phyloP scores from a whole-genome alignment of 2,888 invertebrate genomes.

The Pollenia griseotomentosa region DNA sequence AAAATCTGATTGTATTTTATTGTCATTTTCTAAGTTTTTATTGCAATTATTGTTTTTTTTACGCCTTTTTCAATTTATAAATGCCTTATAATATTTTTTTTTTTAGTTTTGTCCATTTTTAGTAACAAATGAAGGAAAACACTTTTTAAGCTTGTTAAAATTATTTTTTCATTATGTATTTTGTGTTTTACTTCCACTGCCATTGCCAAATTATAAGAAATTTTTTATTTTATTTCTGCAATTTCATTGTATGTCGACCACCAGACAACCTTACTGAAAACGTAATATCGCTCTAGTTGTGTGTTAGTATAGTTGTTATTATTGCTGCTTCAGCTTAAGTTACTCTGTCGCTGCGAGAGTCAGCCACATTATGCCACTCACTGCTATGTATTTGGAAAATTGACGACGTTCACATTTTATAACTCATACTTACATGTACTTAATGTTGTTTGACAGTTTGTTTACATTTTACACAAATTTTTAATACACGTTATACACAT shows the following conservation, averaged over 20 bases:
- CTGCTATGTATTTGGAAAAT: background rate
- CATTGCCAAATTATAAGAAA: conserved; percentile 55
- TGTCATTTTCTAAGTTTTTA: conserved; percentile 17
- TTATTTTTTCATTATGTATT: conserved; percentile 35
- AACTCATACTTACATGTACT: conserved; percentile 12
- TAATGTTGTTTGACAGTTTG: conserved; percentile 43
- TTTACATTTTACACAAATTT: conserved; percentile 40
- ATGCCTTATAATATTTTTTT: conserved; percentile 20
- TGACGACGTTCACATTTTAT: background rate
- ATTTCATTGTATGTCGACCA: conserved; percentile 43
- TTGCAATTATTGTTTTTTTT: background rate
- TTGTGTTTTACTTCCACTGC: conserved; percentile 57
- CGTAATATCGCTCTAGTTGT: conserved; percentile 34
- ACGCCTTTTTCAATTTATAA: conserved; percentile 32
- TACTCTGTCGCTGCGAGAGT: conserved; percentile 11
- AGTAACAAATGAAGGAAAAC: background rate
- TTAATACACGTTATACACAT: background rate
- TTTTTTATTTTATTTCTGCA: background rate
- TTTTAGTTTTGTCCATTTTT: conserved; percentile 12
- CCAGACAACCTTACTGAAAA: conserved; percentile 64
- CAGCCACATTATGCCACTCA: conserved; percentile 18
- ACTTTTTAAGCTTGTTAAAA: conserved; percentile 13
- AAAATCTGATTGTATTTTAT: conserved; percentile 17
- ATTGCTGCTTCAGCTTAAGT: conserved; percentile 9
- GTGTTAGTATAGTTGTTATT: conserved; percentile 12